Evolutionary conservation across 2,113 vertebrate genomes (phyloP), one percentile per base, ranked within the genome.

Genomic region (Psophia crepitans): DNA sequence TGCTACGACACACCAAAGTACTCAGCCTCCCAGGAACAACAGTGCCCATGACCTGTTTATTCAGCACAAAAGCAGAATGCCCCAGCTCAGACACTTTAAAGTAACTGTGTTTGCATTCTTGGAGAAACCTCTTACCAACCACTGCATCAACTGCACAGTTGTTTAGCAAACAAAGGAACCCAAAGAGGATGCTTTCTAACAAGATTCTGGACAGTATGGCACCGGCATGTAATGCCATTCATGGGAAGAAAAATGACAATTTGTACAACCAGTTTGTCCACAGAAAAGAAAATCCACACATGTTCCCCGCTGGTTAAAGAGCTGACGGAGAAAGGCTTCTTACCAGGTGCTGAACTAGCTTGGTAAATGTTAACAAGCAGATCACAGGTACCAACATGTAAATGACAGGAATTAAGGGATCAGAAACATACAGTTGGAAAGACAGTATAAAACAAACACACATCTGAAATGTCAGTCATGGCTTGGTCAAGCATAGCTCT

Each of bases 131-230:
- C 49, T 53, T 27, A 61, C 27, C 37, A 60, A 4, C 17, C 19
- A 24, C 61, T 37, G 66, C 22, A 86, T 79, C 70, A 58, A 69
- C 22, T 64, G 44, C 64, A 58, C 24, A 14, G 64, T 64, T 53
- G 22, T 65, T 77, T 46, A 71, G n/a, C 37, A 74, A 78, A 66
- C 6, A 6, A 57, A 66, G n/a, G n/a, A 82, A 35, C 12, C 8
- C 35, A 75, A 26, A 6, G 13, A 66, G 24, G 33, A 69, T 69
- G 54, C 26, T 26, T 84, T 73, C 48, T 23, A n/a, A 35, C 24
- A 69, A 14, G 28, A 74, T 54, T 60, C 54, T 61, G 35, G n/a
- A 26, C 1, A 2, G 23, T 8, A 27, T 0, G 0, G 28, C 32
- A 73, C 33, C 43, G 44, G 64, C 44, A 65, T 3, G 0, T 58